Percentiles rank a stretch among this genome's conserved stretches.
phyloP scores from a whole-genome alignment of 2,888 invertebrate genomes.

The Mimumesa dahlbomi region DNA sequence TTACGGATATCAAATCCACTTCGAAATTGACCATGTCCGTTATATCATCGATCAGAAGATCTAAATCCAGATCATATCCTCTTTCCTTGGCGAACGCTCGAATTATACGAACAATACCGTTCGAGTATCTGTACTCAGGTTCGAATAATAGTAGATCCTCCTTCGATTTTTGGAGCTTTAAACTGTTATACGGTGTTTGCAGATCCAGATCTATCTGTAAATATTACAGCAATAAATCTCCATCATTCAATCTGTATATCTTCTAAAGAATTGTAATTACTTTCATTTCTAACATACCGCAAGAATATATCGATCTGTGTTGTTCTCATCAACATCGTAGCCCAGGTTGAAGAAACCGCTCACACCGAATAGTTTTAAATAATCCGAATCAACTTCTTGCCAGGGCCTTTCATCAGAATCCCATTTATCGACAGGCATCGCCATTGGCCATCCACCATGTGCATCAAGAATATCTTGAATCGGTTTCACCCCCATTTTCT shows the following conservation, averaged over 20 bases:
- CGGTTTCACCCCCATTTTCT: slow-evolving; percentile 48
- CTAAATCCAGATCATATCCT: background rate
- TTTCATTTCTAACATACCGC: slow-evolving; percentile 6
- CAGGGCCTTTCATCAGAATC: slow-evolving; percentile 34
- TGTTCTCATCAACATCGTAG: slow-evolving; percentile 22
- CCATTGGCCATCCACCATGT: slow-evolving; percentile 58
- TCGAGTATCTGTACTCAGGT: background rate
- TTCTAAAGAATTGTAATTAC: too few species aligned
- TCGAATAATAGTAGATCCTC: too few species aligned
- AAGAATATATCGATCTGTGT: slow-evolving; percentile 23
- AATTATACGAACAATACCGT: background rate
- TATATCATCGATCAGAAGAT: background rate
- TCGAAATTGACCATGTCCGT: background rate
- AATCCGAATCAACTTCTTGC: slow-evolving; percentile 54
- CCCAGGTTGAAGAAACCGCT: slow-evolving; percentile 46
- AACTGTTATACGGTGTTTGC: too few species aligned
- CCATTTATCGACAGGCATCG: slow-evolving; percentile 48
- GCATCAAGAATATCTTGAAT: slow-evolving; percentile 42
- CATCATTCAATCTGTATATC: too few species aligned
- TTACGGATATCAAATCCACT: background rate
- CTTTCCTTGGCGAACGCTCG: background rate
- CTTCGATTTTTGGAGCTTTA: too few species aligned
- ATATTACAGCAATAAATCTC: too few species aligned
- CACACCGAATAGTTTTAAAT: slow-evolving; percentile 37
- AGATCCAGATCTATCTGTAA: too few species aligned